These are phyloP conservation scores for Erynnis tages DNA, from an alignment of 2,888 invertebrate genomes.

Conservation along the genomic window DNA sequence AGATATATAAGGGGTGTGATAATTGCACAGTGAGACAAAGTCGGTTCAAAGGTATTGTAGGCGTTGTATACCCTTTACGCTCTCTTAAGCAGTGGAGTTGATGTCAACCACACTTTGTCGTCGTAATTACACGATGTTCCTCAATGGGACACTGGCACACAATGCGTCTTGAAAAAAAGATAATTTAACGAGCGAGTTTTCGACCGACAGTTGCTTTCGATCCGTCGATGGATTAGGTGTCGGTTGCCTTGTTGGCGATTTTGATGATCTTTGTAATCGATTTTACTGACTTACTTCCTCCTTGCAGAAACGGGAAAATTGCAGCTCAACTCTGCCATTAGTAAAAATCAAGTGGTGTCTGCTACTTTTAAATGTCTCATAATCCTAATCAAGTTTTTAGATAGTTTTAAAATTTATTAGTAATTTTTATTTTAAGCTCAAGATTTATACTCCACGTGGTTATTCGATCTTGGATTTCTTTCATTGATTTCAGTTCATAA, in stretches of 20 bases:
- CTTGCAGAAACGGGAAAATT: no score
- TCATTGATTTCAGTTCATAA: no score
- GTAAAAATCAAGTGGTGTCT: no score
- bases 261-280: no score
- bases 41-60: slow-evolving; percentile 74
- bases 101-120: slow-evolving; percentile 67
- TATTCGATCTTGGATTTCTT: no score
- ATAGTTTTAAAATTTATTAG: no score
- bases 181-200: slow-evolving; percentile 41
- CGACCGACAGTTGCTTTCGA: slow-evolving; percentile 30
- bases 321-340: no score
- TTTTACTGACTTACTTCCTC: no score
- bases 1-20: slow-evolving; percentile 73
- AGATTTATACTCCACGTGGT: no score
- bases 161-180: slow-evolving; percentile 56
- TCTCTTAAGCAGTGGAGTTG: slow-evolving; percentile 72
- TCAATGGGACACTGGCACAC: slow-evolving; percentile 59
- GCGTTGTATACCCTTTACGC: slow-evolving; percentile 68
- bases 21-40: slow-evolving; percentile 78
- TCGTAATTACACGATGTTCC: slow-evolving; percentile 66
- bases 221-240: slow-evolving; percentile 12
- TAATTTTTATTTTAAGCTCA: no score
- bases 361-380: no score
- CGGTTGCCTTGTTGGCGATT: background rate
- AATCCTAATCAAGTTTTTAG: no score